phyloP scores from a whole-genome alignment of 2,888 invertebrate species.

The Mythimna pallens region DNA sequence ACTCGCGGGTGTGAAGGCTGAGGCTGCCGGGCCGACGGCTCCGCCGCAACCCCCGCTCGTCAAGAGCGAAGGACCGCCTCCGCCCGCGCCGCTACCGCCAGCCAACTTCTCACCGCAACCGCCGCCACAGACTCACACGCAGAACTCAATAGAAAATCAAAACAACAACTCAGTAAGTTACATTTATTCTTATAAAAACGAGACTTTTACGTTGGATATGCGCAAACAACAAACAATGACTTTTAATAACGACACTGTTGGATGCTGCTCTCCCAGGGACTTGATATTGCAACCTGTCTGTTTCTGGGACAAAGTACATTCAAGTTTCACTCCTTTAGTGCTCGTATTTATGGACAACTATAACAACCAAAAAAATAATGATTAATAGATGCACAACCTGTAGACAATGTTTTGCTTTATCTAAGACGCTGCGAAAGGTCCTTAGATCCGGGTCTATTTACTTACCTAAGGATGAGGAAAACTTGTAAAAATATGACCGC shows the following conservation, averaged over 20 bases:
- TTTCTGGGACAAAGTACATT: conserved; percentile 9
- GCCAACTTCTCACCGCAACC: conserved; percentile 88
- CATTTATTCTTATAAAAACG: background rate
- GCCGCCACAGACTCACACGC: conserved; percentile 82
- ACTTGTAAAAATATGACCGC: conserved; percentile 23
- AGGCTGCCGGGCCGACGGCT: conserved; percentile 82
- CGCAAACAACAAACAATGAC: conserved; percentile 14
- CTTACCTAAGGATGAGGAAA: conserved; percentile 15
- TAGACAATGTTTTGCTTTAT: conserved; percentile 12
- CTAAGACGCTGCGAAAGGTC: background rate
- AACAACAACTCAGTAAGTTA: conserved; percentile 85
- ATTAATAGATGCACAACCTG: conserved; percentile 8
- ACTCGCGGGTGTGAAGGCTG: conserved; percentile 88
- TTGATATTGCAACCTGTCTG: conserved; percentile 10
- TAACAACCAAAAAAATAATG: conserved; percentile 24
- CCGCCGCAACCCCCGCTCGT: conserved; percentile 86
- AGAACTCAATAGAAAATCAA: conserved; percentile 92
- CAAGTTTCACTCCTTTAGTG: conserved; percentile 21
- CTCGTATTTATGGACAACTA: conserved; percentile 22
- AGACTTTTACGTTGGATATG: background rate
- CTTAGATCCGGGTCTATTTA: conserved; percentile 25
- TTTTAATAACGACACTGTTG: conserved; percentile 6
- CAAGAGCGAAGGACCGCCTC: conserved; percentile 89
- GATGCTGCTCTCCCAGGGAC: background rate
- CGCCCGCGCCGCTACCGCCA: conserved; percentile 84